Percentiles rank a stretch among this genome's conserved stretches.
These are phyloP conservation scores for Nyctalus aviator DNA, from an alignment of 2,797 vertebrate species.

Conservation along the genomic window DNA sequence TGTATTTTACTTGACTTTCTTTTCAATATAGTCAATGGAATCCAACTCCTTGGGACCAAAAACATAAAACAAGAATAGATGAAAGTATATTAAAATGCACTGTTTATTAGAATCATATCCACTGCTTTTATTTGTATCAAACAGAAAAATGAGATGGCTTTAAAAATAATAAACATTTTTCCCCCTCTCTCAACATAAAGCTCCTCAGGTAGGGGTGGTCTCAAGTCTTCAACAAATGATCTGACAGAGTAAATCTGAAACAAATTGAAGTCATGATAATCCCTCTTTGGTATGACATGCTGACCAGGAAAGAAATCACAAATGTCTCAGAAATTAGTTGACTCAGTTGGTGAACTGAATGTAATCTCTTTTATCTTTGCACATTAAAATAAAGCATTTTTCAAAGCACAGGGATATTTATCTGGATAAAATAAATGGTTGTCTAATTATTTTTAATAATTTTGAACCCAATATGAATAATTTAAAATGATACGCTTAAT, in stretches of 20 bases:
- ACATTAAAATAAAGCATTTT: constrained; percentile 42
- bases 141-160: constrained; percentile 81
- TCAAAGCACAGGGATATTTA: constrained; percentile 16
- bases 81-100: constrained; percentile 64
- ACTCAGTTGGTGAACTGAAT: constrained; percentile 58
- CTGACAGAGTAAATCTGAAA: constrained; percentile 89
- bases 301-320: constrained; percentile 75
- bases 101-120: constrained; percentile 61
- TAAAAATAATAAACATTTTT: constrained; percentile 81
- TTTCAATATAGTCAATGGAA: constrained; percentile 12
- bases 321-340: constrained; percentile 72
- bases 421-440: constrained; percentile 10
- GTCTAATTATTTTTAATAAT: constrained; percentile 20
- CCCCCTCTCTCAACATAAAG: constrained; percentile 81
- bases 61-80: not conserved
- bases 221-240: constrained; percentile 85
- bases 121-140: constrained; percentile 62
- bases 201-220: constrained; percentile 86
- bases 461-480: not conserved
- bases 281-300: constrained; percentile 77
- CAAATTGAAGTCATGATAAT: constrained; percentile 88
- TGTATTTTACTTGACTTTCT: constrained; percentile 49
- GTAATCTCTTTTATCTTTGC: constrained; percentile 24
- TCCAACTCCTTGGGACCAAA: constrained; percentile 30
- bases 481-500: constrained; percentile 37